Conservation (phyloP, 1,140 invertebrate species). For the Magallana ariakensis region DNA sequence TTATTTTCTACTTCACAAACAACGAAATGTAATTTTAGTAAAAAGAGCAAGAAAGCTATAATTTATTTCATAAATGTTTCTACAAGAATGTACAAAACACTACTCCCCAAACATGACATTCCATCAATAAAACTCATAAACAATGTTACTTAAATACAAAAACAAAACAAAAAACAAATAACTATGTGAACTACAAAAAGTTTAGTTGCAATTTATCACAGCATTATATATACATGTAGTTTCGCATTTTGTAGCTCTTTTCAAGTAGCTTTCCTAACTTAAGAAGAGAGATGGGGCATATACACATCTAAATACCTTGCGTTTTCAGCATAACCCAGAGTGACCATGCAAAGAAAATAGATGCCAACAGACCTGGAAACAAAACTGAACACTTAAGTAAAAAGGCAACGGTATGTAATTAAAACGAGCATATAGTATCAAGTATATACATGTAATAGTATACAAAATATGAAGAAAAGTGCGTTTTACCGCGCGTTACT, state of each 20-base stretch:
- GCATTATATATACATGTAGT: no score
- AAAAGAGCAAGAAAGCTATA: no score
- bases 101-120: no score
- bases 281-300: not conserved
- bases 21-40: no score
- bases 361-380: constrained; percentile 21
- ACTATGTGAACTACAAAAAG: no score
- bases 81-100: no score
- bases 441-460: not conserved
- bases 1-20: not conserved
- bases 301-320: constrained; percentile 10
- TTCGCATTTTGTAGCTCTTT: no score
- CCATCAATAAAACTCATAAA: no score
- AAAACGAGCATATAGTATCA: not conserved
- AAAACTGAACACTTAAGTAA: not conserved
- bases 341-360: constrained; percentile 34
- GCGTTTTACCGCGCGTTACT: not conserved
- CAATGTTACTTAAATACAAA: no score
- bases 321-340: constrained; percentile 17
- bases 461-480: not conserved
- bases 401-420: not conserved
- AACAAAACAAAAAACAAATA: no score
- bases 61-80: no score
- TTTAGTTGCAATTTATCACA: no score
- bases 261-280: not conserved